Evolutionary conservation across 2,113 vertebrate genomes (phyloP).

Genomic region (Pelusios castaneus): DNA sequence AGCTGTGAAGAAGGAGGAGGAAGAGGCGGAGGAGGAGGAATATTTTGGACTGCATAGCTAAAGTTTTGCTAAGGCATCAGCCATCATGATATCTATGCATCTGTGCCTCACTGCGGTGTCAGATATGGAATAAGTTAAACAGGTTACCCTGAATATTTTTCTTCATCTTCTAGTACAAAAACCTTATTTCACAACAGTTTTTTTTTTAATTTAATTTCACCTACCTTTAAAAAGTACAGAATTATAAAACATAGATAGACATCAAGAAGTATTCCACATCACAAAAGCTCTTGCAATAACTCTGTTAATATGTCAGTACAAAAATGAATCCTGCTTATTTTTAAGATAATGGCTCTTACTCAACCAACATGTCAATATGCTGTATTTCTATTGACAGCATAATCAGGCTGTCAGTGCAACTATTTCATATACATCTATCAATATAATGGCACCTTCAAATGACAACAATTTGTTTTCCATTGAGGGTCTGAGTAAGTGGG

Average conservation of each 20-base stretch:
- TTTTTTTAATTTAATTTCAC: accelerated
- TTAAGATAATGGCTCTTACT: neutral
- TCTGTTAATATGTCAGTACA: neutral
- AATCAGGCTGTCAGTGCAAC: neutral
- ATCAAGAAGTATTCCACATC: neutral
- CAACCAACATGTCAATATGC: neutral
- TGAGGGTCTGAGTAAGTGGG: neutral
- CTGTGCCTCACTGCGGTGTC: neutral
- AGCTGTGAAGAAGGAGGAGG: neutral
- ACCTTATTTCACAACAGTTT: neutral
- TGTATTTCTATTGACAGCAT: neutral
- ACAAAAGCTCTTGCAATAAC: neutral
- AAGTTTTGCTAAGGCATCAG: neutral
- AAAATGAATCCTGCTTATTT: neutral
- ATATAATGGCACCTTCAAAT: neutral
- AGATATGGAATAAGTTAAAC: neutral
- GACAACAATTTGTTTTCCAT: neutral
- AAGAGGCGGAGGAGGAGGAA: neutral
- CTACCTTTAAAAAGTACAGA: neutral
- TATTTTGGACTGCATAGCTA: neutral
- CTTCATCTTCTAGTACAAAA: neutral
- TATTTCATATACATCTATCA: neutral
- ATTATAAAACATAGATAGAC: neutral
- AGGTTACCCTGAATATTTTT: neutral
- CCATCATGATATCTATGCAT: neutral